These are phyloP conservation scores for Corythornis madagascariensis DNA, from an alignment of 2,113 vertebrate species.

Conservation along the genomic window DNA sequence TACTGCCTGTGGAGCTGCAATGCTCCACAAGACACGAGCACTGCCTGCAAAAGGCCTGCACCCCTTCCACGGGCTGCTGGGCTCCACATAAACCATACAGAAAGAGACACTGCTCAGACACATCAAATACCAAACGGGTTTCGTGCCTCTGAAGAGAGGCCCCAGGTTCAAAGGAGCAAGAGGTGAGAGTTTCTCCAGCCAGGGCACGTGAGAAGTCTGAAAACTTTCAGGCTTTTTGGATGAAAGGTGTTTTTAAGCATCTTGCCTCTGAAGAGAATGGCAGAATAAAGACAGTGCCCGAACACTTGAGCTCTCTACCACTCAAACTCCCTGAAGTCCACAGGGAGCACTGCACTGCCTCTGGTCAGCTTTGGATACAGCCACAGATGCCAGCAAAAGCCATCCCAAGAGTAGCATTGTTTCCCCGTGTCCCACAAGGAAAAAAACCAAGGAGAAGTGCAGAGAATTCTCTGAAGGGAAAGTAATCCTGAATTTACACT, in stretches of 20 bases:
- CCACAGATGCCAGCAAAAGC: background rate
- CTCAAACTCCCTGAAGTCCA: background rate
- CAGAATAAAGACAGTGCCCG: background rate
- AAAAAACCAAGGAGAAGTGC: background rate
- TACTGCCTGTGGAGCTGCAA: background rate
- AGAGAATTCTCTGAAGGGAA: background rate
- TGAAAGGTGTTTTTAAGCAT: slow-evolving; percentile 6
- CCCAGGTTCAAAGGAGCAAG: background rate
- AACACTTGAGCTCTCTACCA: background rate
- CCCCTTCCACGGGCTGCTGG: background rate
- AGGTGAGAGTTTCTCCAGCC: background rate
- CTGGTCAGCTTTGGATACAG: slow-evolving; percentile 36
- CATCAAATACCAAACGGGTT: background rate
- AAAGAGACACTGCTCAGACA: background rate
- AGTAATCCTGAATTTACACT: slow-evolving; percentile 10
- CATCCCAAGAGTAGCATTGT: background rate
- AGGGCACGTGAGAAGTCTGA: background rate
- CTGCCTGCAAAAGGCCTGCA: background rate
- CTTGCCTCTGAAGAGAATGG: background rate
- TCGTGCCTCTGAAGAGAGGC: background rate
- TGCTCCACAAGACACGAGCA: background rate
- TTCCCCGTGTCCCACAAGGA: background rate
- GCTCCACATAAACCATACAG: background rate
- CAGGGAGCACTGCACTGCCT: background rate
- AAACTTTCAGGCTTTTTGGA: slow-evolving; percentile 13